A percentile compares a stretch with the other conserved stretches of the same genome.
Evolutionary conservation across 1,140 invertebrate genomes (phyloP).

Genomic region (Aplysia californica): DNA sequence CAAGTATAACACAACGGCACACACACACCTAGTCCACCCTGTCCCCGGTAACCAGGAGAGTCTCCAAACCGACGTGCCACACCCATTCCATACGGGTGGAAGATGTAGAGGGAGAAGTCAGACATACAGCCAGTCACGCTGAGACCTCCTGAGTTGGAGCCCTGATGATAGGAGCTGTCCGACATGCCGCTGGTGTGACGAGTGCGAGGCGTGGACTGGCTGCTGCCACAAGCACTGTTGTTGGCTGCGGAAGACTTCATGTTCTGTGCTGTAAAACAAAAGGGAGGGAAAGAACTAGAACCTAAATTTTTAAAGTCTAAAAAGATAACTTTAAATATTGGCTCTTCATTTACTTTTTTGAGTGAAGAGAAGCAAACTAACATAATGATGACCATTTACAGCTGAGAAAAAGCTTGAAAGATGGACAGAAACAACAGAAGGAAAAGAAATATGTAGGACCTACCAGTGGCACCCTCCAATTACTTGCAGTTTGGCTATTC

Average conservation of each 20-base stretch:
- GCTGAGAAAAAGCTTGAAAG: too few relatives aligned
- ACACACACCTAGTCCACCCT: conserved; percentile 11
- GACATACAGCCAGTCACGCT: conserved; percentile 95
- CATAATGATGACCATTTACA: too few relatives aligned
- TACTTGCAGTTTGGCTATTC: too few relatives aligned
- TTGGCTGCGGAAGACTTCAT: too few relatives aligned
- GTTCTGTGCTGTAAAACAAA: too few relatives aligned
- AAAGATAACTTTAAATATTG: background rate
- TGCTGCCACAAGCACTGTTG: too few relatives aligned
- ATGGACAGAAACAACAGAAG: too few relatives aligned
- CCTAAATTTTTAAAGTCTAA: too few relatives aligned
- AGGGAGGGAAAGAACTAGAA: too few relatives aligned
- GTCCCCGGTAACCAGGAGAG: background rate
- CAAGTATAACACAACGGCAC: too few relatives aligned
- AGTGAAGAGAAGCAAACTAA: conserved; percentile 20
- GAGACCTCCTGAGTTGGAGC: conserved; percentile 78
- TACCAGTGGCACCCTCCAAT: too few relatives aligned
- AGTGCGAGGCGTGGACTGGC: conserved; percentile 4
- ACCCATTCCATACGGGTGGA: conserved; percentile 89
- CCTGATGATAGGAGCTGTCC: conserved; percentile 23
- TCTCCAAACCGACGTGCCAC: conserved; percentile 47
- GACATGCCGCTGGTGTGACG: conserved; percentile 40
- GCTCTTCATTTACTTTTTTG: conserved; percentile 35
- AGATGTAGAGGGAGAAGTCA: conserved; percentile 97
- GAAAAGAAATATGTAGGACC: too few relatives aligned